Evolutionary conservation across 2,888 invertebrate genomes (phyloP), one percentile per base, ranked within the genome.

Genomic region (Ashinkailepas kermadecensis): DNA sequence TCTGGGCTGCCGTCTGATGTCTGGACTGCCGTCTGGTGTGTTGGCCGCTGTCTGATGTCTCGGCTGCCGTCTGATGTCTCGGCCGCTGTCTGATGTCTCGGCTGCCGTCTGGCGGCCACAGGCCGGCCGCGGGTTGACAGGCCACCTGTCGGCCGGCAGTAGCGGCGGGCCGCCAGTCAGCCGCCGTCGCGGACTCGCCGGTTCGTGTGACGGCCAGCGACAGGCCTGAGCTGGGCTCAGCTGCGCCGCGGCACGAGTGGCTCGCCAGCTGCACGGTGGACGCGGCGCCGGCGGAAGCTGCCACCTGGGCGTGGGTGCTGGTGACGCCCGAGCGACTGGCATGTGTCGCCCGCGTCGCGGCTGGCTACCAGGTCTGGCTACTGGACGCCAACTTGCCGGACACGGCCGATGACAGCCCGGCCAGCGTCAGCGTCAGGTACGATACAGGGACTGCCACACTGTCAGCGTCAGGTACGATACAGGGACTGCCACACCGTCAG

Each of bases 251-350:
- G 74, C 74, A 74, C 74, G 54, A 54, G 74, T 74, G 74, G 74
- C 74, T 21, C 56, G 74, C 18, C 74, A 74, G 74, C 74, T 74
- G 74, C 74, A 2, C 18, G 15, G 18, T 74, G 15, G 15, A 10
- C 12, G 70, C 15, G 15, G 70, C 70, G 56, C 74, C 74, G 56
- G 15, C 74, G 54, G 54, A 86, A 87, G 86, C 82, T 87, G 70
- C 84, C 85, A 10, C 86, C 87, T 85, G 88, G 88, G 23, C 83
- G 85, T 25, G 84, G 90, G n/a, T 85, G 88, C 9, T 87, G 85
- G 80, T 89, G 74, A 56, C 54, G 18, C 54, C 9, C 56, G 56
- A 39, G 7, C 54, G 74, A 15, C 54, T 74, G 56, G 74, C 18
- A 21, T 74, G 74, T 15, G 74, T 56, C 56, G 74, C 56, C 54